A percentile compares a stretch with the other conserved stretches of the same genome.
Conservation (phyloP, 2,113 vertebrate genomes). For the Dissostichus mawsoni region DNA sequence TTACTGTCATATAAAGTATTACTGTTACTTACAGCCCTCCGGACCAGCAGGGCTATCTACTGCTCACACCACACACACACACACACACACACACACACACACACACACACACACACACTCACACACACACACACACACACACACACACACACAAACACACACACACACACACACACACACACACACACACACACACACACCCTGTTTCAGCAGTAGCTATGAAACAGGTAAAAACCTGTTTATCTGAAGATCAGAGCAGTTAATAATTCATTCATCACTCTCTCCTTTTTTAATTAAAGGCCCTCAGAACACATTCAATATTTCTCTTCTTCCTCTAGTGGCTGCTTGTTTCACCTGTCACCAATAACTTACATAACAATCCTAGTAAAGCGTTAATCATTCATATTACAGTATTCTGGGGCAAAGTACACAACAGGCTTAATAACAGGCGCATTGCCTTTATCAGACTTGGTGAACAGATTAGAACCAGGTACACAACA, state of each 20-base stretch:
- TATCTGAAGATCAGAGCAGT: no score
- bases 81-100: constrained; percentile 4
- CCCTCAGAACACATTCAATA: not conserved
- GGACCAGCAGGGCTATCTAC: not conserved
- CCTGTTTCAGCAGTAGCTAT: no score
- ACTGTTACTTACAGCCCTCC: not conserved
- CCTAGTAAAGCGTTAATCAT: constrained; percentile 1
- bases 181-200: not conserved
- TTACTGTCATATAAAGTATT: not conserved
- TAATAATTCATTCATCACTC: no score
- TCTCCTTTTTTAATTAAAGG: constrained; percentile 41
- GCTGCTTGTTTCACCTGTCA: not conserved
- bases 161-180: no score
- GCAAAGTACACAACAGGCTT: not conserved
- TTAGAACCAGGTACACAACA: not conserved
- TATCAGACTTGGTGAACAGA: not conserved
- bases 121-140: not conserved
- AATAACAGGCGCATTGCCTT: not conserved
- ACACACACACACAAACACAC: no score
- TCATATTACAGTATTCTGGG: not conserved
- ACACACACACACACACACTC: not conserved
- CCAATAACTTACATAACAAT: not conserved
- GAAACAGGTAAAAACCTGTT: no score
- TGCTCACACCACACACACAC: not conserved
- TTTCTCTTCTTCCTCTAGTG: constrained; percentile 48